Evolutionary conservation across 2,888 invertebrate genomes (phyloP), one percentile per base, ranked within the genome.

Genomic region (Eilema depressum): DNA sequence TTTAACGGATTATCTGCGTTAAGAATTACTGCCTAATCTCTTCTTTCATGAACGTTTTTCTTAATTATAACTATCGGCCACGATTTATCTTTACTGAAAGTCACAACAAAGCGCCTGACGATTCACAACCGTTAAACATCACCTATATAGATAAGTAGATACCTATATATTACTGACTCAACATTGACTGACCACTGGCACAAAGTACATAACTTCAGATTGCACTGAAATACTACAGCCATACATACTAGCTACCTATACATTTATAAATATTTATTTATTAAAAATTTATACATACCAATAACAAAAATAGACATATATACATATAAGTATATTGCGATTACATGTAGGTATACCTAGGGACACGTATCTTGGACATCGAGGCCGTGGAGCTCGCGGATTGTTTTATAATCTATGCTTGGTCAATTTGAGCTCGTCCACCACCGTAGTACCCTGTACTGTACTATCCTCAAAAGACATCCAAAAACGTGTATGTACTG

Each of bases 151-250:
- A 53, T n/a, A 41, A 17, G 2, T 41, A 41, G 14, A 41, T 41
- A 37, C 12, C 33, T 37, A 37, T 37, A 53, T 20, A 53, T 53
- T n/a, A 53, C 53, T n/a, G 53, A 53, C n/a, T 53, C n/a, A 53
- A 53, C n/a, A 53, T 53, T 53, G 53, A n/a, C n/a, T 53, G 53
- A n/a, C 53, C 53, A 53, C 53, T 53, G 53, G 53, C 53, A 53
- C n/a, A 10, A 53, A n/a, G 53, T 53, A 53, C 53, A 53, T 53
- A 53, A 53, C 20, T 47, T 47, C 7, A 53, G 53, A 53, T n/a
- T 1, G n/a, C 3, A n/a, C n/a, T 53, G 10, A n/a, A 53, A 53
- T 53, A 53, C 53, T n/a, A 53, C 10, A n/a, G 20, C 53, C n/a
- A 53, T 2, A 41, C 5, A 37, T 41, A 41, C 41, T 41, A n/a